These are phyloP conservation scores for Pogonomyrmex barbatus DNA, from an alignment of 1,140 invertebrate genomes.

Conservation along the genomic window DNA sequence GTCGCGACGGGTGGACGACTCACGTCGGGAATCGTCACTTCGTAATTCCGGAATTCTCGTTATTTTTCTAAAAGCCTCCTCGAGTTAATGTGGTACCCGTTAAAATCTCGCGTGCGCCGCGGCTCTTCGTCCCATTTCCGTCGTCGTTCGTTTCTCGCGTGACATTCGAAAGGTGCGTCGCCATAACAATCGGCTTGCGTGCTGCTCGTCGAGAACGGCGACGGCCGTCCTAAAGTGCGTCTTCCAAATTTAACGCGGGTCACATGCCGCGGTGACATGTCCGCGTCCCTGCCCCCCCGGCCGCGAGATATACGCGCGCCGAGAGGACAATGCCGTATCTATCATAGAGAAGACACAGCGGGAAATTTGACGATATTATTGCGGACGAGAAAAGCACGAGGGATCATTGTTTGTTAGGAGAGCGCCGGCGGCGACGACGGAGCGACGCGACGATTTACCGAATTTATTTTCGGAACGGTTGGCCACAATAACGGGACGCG, in stretches of 20 bases:
- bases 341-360: background rate
- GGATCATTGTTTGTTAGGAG: slow-evolving; percentile 26
- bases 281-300: background rate
- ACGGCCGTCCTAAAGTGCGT: slow-evolving; percentile 12
- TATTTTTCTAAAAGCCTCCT: background rate
- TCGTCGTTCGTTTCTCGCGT: slow-evolving; percentile 3
- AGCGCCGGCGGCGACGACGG: background rate
- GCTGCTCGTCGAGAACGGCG: background rate
- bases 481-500: slow-evolving; percentile 1
- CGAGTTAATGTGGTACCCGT: background rate
- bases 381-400: background rate
- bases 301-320: slow-evolving; percentile 22
- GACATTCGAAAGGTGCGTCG: slow-evolving; percentile 44
- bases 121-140: background rate
- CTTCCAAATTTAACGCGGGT: slow-evolving; percentile 62
- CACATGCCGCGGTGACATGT: slow-evolving; percentile 47
- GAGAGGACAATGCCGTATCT: background rate
- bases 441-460: background rate
- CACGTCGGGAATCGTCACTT: background rate
- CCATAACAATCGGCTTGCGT: slow-evolving; percentile 52
- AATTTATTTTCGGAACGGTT: slow-evolving; percentile 41
- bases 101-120: background rate
- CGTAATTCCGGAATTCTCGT: background rate
- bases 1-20: background rate
- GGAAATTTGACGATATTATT: slow-evolving; percentile 10